These are phyloP conservation scores for Barypeithes pellucidus DNA, from an alignment of 2,888 invertebrate species.

Conservation along the genomic window DNA sequence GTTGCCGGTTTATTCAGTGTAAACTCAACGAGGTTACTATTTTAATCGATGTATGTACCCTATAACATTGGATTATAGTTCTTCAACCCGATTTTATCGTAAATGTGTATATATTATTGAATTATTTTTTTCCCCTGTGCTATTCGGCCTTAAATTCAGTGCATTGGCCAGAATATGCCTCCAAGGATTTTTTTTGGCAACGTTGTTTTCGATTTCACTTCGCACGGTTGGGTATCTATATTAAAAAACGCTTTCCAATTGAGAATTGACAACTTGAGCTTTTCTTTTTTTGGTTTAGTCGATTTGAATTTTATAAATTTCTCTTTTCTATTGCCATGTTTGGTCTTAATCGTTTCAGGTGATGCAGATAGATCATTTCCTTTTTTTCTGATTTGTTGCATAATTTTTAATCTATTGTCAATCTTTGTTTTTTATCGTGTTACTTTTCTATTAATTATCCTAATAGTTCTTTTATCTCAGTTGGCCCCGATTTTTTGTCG, in stretches of 20 bases:
- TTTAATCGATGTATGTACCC: background rate
- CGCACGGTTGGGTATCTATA: conserved; percentile 43
- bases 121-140: no score
- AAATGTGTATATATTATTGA: no score
- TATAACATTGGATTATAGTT: no score
- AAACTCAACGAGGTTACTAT: background rate
- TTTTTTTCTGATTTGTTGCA: conserved; percentile 10
- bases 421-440: background rate
- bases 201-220: conserved; percentile 50
- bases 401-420: background rate
- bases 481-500: conserved; percentile 5
- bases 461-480: background rate
- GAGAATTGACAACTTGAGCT: conserved; percentile 30
- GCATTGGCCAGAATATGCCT: no score
- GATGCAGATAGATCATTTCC: background rate
- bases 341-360: conserved; percentile 2
- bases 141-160: no score
- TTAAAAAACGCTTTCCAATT: conserved; percentile 47
- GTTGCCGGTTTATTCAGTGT: background rate
- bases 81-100: no score
- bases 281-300: conserved; percentile 29
- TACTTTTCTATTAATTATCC: background rate
- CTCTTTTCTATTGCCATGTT: conserved; percentile 42
- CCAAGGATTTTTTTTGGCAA: conserved; percentile 25
- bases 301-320: conserved; percentile 36